Conservation (phyloP, 1,140 invertebrate genomes). For the Drosophila micromelanica region DNA sequence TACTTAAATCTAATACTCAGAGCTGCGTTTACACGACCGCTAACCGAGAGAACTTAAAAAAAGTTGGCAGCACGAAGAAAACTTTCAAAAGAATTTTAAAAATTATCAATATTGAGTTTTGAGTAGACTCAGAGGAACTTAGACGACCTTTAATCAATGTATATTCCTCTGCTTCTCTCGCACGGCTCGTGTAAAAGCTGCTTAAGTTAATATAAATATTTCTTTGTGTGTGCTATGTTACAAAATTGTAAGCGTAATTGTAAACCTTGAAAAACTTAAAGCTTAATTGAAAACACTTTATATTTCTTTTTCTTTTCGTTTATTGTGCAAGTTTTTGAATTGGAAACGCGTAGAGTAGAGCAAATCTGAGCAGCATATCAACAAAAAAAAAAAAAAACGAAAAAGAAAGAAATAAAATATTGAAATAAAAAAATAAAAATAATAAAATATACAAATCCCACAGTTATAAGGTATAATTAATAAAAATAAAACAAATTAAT, state of each 20-base stretch:
- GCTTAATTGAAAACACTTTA: conserved; percentile 72
- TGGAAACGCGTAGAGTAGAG: conserved; percentile 65
- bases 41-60: conserved; percentile 5
- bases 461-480: conserved; percentile 9
- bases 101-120: background rate
- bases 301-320: conserved; percentile 82
- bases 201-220: conserved; percentile 22
- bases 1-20: conserved; percentile 2
- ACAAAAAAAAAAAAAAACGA: conserved; percentile 15
- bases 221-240: conserved; percentile 37
- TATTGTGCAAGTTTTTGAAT: conserved; percentile 76
- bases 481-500: conserved; percentile 41
- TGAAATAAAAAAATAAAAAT: conserved; percentile 12
- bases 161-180: background rate
- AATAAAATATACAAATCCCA: conserved; percentile 10
- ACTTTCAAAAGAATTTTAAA: background rate
- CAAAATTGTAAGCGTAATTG: conserved; percentile 30
- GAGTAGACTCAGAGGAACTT: background rate
- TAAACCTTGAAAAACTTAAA: conserved; percentile 33
- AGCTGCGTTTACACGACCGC: conserved; percentile 33
- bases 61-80: conserved; percentile 3
- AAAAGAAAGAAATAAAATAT: conserved; percentile 10
- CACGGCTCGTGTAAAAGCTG: conserved; percentile 35
- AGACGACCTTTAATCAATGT: background rate
- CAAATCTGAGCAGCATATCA: conserved; percentile 44